Percentiles rank a stretch among this genome's conserved stretches.
Conservation (phyloP, 2,888 invertebrate genomes). For the Sicus ferrugineus region DNA sequence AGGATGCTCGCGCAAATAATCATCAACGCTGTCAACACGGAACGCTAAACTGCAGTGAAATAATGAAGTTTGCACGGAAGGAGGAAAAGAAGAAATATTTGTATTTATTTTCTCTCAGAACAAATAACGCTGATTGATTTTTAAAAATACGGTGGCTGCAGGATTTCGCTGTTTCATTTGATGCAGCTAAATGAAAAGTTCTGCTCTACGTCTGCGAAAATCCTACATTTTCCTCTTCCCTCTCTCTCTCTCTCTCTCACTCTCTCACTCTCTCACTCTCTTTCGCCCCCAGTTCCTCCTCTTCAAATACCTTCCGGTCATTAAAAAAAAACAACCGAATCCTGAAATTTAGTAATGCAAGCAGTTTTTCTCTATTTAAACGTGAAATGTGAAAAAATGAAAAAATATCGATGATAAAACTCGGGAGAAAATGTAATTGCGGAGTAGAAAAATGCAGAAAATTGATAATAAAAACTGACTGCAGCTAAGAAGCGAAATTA, state of each 20-base stretch:
- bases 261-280: too few species aligned
- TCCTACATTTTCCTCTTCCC: too few species aligned
- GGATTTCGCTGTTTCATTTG: background rate
- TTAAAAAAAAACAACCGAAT: background rate
- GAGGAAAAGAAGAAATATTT: background rate
- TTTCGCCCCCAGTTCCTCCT: too few species aligned
- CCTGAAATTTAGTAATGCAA: slow-evolving; percentile 8
- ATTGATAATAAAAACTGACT: slow-evolving; percentile 10
- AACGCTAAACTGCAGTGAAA: background rate
- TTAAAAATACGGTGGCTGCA: background rate
- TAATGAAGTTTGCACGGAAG: background rate
- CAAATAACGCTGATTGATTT: background rate
- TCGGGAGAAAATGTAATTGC: too few species aligned
- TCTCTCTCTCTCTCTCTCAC: too few species aligned
- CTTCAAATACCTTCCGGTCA: slow-evolving; percentile 8
- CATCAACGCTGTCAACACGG: slow-evolving; percentile 12
- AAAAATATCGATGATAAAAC: background rate
- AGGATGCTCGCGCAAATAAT: background rate
- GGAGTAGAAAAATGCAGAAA: background rate
- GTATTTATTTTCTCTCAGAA: background rate
- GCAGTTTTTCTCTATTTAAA: background rate
- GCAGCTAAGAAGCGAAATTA: too few species aligned
- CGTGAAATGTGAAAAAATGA: background rate
- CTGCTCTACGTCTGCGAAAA: too few species aligned
- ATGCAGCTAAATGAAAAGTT: background rate